Percentiles rank a stretch among this genome's conserved stretches.
Evolutionary conservation across 2,888 invertebrate genomes (phyloP).

Genomic region (Rotaria socialis): DNA sequence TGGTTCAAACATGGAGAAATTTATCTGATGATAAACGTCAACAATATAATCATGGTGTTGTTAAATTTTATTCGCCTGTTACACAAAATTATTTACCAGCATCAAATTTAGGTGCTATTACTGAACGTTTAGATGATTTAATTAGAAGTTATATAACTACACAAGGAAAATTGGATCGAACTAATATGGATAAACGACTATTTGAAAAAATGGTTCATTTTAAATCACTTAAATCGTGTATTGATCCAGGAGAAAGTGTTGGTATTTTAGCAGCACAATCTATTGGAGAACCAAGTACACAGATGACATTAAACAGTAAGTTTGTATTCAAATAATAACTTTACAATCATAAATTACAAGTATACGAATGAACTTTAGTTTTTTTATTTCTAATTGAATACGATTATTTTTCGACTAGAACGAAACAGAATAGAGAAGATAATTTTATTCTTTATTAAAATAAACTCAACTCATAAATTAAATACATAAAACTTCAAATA

Average conservation of each 20-base stretch:
- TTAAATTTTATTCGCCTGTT: constrained; percentile 40
- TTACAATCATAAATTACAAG: too few species aligned
- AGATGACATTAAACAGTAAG: constrained; percentile 90
- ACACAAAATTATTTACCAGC: constrained; percentile 37
- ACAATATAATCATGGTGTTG: constrained; percentile 54
- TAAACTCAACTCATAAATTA: too few species aligned
- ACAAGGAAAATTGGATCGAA: constrained; percentile 44
- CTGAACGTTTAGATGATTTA: constrained; percentile 72
- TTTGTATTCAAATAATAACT: not conserved
- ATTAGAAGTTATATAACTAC: constrained; percentile 52
- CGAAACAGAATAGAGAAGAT: too few species aligned
- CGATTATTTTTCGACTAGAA: too few species aligned
- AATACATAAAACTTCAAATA: too few species aligned
- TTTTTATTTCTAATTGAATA: too few species aligned
- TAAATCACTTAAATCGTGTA: constrained; percentile 73
- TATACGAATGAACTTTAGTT: too few species aligned
- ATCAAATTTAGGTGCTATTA: constrained; percentile 68
- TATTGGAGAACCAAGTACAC: constrained; percentile 96
- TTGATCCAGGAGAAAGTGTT: constrained; percentile 88
- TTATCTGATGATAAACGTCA: constrained; percentile 66
- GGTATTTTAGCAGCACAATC: constrained; percentile 93
- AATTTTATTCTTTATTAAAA: too few species aligned
- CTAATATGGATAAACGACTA: constrained; percentile 2
- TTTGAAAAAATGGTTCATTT: constrained; percentile 71
- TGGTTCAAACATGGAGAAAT: constrained; percentile 69